Evolutionary conservation across 2,797 vertebrate species (phyloP).

Genomic region (Luscinia megarhynchos): DNA sequence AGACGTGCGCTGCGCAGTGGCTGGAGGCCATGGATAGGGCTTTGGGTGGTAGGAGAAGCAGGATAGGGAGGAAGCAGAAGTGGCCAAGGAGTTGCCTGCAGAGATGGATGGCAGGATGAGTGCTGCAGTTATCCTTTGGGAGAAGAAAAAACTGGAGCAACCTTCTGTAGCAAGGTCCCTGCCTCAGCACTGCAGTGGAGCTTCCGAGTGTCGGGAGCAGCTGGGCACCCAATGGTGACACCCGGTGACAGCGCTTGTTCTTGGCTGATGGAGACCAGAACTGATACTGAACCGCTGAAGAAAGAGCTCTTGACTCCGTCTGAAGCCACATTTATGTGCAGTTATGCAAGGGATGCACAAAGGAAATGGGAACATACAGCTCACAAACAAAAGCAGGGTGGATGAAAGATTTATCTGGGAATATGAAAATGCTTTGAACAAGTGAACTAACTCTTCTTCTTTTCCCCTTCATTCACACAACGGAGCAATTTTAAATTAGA

Average conservation of each 20-base stretch:
- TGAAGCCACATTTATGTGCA: background rate
- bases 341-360: background rate
- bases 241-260: background rate
- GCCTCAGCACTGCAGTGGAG: background rate
- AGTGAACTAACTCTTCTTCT: conserved; percentile 39
- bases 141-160: background rate
- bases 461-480: conserved; percentile 20
- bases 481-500: conserved; percentile 53
- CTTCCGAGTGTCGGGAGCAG: background rate
- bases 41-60: background rate
- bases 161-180: background rate
- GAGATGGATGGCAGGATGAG: background rate
- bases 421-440: conserved; percentile 35
- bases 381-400: background rate
- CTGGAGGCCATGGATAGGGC: background rate
- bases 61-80: background rate
- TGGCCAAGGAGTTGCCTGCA: background rate
- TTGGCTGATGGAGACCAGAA: background rate
- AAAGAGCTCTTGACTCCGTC: background rate
- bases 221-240: background rate
- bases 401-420: conserved; percentile 30
- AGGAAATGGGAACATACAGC: background rate
- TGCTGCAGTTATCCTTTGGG: background rate
- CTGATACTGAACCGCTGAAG: background rate
- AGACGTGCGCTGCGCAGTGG: background rate